Evolutionary conservation across 1,140 invertebrate genomes (phyloP), one percentile per base, ranked within the genome.

Genomic region (Drosophila simulans): DNA sequence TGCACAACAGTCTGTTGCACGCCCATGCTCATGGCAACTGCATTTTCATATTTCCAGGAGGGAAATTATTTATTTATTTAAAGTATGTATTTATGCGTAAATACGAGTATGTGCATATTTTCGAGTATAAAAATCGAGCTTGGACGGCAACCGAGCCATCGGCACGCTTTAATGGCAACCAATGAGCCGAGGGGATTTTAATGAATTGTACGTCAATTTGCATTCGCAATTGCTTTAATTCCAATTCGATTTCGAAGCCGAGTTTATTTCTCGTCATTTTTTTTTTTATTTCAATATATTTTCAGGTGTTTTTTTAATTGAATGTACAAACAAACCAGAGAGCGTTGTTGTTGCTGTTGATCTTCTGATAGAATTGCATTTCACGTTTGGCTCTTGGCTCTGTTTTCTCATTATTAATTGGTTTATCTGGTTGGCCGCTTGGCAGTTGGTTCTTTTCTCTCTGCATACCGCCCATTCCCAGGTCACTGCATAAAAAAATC

Each of bases 131-230:
- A 70, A 70, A 56, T 70, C 48, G 52, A 49, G 64, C 52, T 57
- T 57, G 51, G 55, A 70, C 66, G 69, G 66, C 51, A 56, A 35
- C 12, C 52, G 42, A 70, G 65, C 27, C 66, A 48, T 3, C 65
- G 64, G 52, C 60, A 72, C 62, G 74, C 83, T 88, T 75, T 68
- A 88, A 75, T 80, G 63, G 76, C 56, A 49, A 42, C 63, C 80
- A 88, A 77, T 89, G 84, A 80, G 73, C 65, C 76, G 54, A 59
- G 49, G 51, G 52, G 68, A 68, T 80, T 88, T 88, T 84, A 88
- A 88, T 89, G 84, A 88, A 88, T 84, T 88, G 72, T 57, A 60
- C 84, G 70, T 84, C 72, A 77, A 84, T 70, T 84, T 88, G 71
- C 80, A 80, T 83, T 81, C 58, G 60, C 63, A 70, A 79, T 75